Evolutionary conservation across 2,797 vertebrate species (phyloP).

Genomic region (Falco concolor): DNA sequence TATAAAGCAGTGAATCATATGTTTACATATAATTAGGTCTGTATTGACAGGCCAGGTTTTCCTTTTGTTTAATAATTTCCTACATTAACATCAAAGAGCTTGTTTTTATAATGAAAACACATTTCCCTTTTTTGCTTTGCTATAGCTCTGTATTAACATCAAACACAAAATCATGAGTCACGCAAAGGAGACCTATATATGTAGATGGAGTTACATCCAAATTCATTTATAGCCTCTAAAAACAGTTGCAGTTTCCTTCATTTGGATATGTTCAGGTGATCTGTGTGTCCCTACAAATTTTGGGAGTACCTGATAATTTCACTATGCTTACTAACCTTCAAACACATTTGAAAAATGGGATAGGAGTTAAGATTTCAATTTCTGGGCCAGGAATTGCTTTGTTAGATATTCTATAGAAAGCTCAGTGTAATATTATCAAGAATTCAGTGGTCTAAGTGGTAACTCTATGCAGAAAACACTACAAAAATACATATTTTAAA

Average conservation of each 20-base stretch:
- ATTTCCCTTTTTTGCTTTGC: slow-evolving; percentile 46
- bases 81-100: slow-evolving; percentile 68
- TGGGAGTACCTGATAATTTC: background rate
- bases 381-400: background rate
- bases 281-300: background rate
- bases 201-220: background rate
- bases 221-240: background rate
- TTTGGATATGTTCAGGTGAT: background rate
- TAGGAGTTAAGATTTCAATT: background rate
- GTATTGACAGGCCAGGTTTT: slow-evolving; percentile 70
- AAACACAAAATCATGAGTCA: background rate
- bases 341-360: background rate
- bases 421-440: background rate
- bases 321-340: background rate
- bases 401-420: background rate
- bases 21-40: slow-evolving; percentile 72
- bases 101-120: slow-evolving; percentile 43
- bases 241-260: background rate
- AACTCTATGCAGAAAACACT: background rate
- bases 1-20: slow-evolving; percentile 68
- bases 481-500: background rate
- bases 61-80: slow-evolving; percentile 74
- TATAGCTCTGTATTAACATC: slow-evolving; percentile 13
- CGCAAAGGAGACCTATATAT: background rate
- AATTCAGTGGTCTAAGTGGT: background rate